Evolutionary conservation across 1,140 invertebrate genomes (phyloP).

Genomic region (Bombus ignitus): DNA sequence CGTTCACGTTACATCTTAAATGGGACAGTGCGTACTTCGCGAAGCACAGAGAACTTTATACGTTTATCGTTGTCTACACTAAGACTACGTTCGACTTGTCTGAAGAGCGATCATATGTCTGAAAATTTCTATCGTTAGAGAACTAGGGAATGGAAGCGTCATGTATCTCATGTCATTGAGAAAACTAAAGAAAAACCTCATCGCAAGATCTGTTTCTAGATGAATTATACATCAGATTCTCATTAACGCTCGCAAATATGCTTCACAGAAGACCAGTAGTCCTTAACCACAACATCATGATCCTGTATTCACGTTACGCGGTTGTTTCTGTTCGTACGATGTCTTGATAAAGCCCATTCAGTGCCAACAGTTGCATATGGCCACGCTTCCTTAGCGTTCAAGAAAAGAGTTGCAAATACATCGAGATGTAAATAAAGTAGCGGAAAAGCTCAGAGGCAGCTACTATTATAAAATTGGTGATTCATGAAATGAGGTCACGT

Average conservation of each 20-base stretch:
- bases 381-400: not conserved
- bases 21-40: not conserved
- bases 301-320: not conserved
- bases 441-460: slow-evolving; percentile 60
- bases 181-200: no score
- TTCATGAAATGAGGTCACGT: slow-evolving; percentile 78
- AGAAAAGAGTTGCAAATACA: slow-evolving; percentile 6
- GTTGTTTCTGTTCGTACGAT: not conserved
- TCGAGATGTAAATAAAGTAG: slow-evolving; percentile 60
- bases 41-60: not conserved
- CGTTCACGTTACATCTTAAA: slow-evolving; percentile 17
- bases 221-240: not conserved
- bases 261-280: not conserved
- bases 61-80: no score
- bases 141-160: no score
- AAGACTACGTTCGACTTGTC: no score
- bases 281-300: no score
- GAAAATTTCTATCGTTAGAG: no score
- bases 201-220: not conserved
- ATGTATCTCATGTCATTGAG: not conserved
- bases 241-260: not conserved
- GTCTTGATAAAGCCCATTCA: not conserved
- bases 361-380: slow-evolving; percentile 15
- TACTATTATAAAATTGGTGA: slow-evolving; percentile 82
- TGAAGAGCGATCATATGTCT: no score